phyloP scores from a whole-genome alignment of 2,888 invertebrate genomes.

The Nomada ferruginata region DNA sequence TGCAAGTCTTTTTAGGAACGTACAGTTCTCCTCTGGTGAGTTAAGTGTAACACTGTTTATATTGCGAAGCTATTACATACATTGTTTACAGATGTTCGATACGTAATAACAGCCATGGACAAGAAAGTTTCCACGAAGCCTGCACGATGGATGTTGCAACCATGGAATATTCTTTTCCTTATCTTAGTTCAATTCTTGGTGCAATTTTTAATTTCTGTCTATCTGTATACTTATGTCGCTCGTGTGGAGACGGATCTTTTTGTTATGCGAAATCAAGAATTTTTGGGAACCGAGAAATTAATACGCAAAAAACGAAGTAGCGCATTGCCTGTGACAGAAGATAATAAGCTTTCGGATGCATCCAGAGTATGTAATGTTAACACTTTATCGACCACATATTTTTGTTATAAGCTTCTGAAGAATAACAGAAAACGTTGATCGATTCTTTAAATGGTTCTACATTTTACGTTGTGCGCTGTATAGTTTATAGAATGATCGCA shows the following conservation, averaged over 20 bases:
- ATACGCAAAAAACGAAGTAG: conserved; percentile 79
- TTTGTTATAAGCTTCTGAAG: no score
- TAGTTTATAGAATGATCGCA: neutral
- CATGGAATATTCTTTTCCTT: conserved; percentile 68
- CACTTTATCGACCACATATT: no score
- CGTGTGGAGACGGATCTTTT: conserved; percentile 76
- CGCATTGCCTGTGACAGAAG: conserved; percentile 77
- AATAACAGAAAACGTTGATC: no score
- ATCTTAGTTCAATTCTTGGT: conserved; percentile 78
- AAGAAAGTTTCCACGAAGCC: conserved; percentile 42
- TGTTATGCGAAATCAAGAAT: conserved; percentile 39
- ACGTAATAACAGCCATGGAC: conserved; percentile 42
- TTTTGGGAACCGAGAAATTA: conserved; percentile 54
- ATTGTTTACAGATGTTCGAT: conserved; percentile 35
- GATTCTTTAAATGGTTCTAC: no score
- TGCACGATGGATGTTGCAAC: conserved; percentile 54
- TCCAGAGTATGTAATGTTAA: conserved; percentile 73
- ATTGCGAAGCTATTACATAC: neutral
- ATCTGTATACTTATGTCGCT: conserved; percentile 78
- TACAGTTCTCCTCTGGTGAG: conserved; percentile 3
- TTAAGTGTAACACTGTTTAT: neutral
- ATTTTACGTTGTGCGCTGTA: no score
- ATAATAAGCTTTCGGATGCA: conserved; percentile 80
- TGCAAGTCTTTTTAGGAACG: conserved; percentile 6
- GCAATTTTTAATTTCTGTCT: conserved; percentile 79